These are phyloP conservation scores for Temnopleurus reevesii DNA, from an alignment of 53 echinoderm and acorn worm genomes.

Conservation along the genomic window DNA sequence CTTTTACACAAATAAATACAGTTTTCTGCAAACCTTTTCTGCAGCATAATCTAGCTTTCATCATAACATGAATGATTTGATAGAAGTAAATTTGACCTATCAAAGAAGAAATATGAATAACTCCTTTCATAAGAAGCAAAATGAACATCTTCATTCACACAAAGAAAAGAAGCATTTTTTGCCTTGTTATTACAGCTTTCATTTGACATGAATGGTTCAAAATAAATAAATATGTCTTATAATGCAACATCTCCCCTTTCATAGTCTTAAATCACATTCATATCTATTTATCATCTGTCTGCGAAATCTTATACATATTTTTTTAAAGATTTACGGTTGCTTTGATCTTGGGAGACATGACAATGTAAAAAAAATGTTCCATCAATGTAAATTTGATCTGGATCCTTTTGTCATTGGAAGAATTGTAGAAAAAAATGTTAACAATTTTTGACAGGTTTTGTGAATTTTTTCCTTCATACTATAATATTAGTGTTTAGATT, in stretches of 20 bases:
- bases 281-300: not conserved
- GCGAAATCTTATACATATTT: not conserved
- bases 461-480: too few species aligned
- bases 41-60: not conserved
- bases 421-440: too few species aligned
- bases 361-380: not conserved
- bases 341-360: not conserved
- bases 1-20: not conserved
- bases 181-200: too few species aligned
- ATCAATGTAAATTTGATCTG: not conserved
- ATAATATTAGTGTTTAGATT: too few species aligned
- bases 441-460: too few species aligned
- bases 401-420: too few species aligned
- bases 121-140: too few species aligned
- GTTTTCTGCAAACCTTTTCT: not conserved
- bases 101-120: too few species aligned
- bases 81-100: not conserved
- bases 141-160: too few species aligned
- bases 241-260: not conserved
- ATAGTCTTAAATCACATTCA: not conserved
- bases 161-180: not conserved
- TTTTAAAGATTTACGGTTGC: not conserved
- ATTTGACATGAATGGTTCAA: too few species aligned
- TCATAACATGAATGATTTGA: not conserved
- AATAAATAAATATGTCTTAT: too few species aligned